Percentiles rank a stretch among this genome's conserved stretches.
These are phyloP conservation scores for Ischnus inquisitorius DNA, from an alignment of 2,888 invertebrate genomes.

Conservation along the genomic window DNA sequence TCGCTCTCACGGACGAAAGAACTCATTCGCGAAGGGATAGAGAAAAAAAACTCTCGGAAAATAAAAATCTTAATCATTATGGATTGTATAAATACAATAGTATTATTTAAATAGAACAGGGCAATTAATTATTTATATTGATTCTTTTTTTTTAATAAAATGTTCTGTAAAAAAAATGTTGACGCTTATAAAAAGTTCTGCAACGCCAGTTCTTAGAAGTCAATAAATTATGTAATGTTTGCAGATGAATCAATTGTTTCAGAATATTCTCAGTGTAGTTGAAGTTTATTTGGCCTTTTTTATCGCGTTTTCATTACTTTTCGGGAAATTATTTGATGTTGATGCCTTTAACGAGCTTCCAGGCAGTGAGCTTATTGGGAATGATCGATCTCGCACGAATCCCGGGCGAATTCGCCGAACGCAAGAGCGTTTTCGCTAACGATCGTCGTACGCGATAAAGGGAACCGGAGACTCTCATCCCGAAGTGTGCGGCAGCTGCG, in stretches of 20 bases:
- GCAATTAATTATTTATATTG: not conserved
- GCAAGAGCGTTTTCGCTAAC: conserved; percentile 62
- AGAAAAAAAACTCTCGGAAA: not conserved
- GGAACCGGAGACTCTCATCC: conserved; percentile 52
- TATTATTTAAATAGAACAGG: not conserved
- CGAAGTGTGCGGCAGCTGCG: conserved; percentile 17
- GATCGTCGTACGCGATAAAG: conserved; percentile 55
- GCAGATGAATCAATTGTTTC: not conserved
- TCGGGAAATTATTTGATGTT: not conserved
- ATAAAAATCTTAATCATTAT: not conserved
- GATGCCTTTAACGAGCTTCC: not conserved
- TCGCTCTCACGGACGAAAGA: not conserved
- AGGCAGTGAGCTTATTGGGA: not conserved
- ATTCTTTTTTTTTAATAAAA: not conserved
- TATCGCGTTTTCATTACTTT: not conserved
- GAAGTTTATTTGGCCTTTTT: not conserved
- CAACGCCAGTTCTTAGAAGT: not conserved
- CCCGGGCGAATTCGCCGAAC: conserved; percentile 27
- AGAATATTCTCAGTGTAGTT: not conserved
- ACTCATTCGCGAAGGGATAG: not conserved
- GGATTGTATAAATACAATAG: too few species aligned
- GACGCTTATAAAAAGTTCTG: not conserved
- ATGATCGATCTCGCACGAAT: conserved; percentile 28
- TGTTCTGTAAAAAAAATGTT: not conserved
- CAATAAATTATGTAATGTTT: not conserved